Conservation (phyloP, 2,113 vertebrate genomes). For the Boleophthalmus pectinirostris region DNA sequence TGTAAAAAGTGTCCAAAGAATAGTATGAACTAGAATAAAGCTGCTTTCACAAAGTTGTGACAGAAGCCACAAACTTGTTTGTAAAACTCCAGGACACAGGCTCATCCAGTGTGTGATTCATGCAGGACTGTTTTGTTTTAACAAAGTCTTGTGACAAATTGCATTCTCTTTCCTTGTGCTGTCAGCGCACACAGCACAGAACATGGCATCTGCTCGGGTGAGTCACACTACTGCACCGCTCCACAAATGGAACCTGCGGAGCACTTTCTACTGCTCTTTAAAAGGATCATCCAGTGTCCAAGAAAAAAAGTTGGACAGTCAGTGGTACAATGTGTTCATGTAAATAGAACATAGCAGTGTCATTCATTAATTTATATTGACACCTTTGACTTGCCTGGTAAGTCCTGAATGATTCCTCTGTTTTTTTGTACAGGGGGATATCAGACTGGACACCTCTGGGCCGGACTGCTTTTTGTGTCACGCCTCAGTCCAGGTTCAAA, state of each 20-base stretch:
- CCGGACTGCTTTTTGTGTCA: too few species aligned
- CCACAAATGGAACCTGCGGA: background rate
- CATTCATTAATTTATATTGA: background rate
- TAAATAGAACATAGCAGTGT: background rate
- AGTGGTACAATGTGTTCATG: background rate
- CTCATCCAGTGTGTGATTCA: slow-evolving; percentile 1
- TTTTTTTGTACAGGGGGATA: too few species aligned
- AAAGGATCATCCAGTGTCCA: background rate
- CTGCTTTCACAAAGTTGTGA: background rate
- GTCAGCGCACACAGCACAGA: background rate
- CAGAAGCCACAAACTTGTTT: background rate
- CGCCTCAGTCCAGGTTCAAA: too few species aligned
- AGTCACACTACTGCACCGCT: slow-evolving; percentile 3
- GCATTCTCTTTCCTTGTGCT: background rate
- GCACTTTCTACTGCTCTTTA: background rate
- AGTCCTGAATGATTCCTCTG: too few species aligned
- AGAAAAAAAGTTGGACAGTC: background rate
- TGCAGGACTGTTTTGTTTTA: background rate
- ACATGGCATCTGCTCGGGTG: background rate
- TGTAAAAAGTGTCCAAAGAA: background rate
- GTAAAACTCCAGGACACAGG: background rate
- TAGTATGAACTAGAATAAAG: background rate
- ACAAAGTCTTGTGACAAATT: slow-evolving; percentile 2
- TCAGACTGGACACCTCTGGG: too few species aligned
- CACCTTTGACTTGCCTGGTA: background rate